phyloP scores from a whole-genome alignment of 2,113 vertebrate species.

The Sander vitreus region DNA sequence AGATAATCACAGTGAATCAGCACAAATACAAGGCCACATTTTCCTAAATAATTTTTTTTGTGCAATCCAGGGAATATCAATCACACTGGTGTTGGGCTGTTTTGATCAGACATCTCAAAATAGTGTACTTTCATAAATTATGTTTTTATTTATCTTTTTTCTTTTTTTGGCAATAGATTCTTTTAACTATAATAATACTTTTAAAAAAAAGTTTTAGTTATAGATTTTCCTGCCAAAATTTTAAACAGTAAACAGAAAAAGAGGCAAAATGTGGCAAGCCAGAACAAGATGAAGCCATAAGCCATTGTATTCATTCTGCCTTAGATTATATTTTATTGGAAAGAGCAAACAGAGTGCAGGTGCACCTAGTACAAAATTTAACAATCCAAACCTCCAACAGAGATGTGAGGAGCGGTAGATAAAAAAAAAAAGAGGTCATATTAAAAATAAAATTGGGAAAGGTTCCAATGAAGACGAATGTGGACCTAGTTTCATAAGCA shows the following conservation, averaged over 20 bases:
- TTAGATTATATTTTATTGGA: neutral
- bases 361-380: neutral
- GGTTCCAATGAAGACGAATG: neutral
- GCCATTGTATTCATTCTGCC: neutral
- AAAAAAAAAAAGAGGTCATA: slow-evolving; percentile 13
- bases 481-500: neutral
- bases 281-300: neutral
- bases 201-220: neutral
- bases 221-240: neutral
- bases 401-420: neutral
- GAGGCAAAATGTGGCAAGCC: neutral
- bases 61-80: neutral
- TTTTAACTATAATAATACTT: too few species aligned
- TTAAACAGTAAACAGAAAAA: neutral
- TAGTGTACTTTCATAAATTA: neutral
- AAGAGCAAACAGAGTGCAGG: slow-evolving; percentile 6
- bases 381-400: neutral
- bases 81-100: neutral
- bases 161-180: too few species aligned
- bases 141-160: neutral
- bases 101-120: too few species aligned
- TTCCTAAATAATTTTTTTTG: neutral
- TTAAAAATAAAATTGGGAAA: slow-evolving; percentile 9
- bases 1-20: too few species aligned
- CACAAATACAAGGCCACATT: too few species aligned